Evolutionary conservation across 2,113 vertebrate genomes (phyloP).

Genomic region (Poeciliopsis occidentalis): DNA sequence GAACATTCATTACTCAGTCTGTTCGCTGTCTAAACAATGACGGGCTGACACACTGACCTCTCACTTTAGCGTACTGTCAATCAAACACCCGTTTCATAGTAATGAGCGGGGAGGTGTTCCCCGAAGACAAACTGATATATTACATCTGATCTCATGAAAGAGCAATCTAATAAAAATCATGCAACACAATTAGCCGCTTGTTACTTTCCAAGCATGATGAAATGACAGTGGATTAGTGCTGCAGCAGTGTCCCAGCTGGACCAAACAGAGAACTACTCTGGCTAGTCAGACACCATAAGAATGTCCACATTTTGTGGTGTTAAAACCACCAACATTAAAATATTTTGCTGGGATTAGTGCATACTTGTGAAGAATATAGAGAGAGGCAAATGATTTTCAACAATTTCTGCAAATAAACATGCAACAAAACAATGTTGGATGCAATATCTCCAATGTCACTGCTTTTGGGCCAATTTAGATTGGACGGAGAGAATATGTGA

Average conservation of each 20-base stretch:
- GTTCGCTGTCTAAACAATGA: constrained; percentile 68
- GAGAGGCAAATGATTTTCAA: neutral
- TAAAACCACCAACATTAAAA: too few species aligned
- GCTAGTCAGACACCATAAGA: neutral
- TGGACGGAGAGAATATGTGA: neutral
- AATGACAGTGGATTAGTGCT: constrained; percentile 26
- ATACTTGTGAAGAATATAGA: too few species aligned
- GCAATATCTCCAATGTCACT: neutral
- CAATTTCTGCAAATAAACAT: neutral
- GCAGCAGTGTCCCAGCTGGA: constrained; percentile 20
- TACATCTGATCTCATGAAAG: constrained; percentile 51
- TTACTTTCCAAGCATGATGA: constrained; percentile 22
- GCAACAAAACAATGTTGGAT: neutral
- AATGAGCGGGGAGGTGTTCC: constrained; percentile 61
- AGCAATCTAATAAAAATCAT: constrained; percentile 57
- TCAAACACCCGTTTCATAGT: constrained; percentile 51
- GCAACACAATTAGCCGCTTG: constrained; percentile 39
- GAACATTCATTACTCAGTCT: constrained; percentile 69
- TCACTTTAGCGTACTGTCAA: constrained; percentile 54
- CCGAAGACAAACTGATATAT: constrained; percentile 55
- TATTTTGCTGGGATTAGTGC: too few species aligned
- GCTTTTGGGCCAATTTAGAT: neutral
- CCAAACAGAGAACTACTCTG: neutral
- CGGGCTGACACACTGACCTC: constrained; percentile 56
- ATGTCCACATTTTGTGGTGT: too few species aligned